Evolutionary conservation across 2,113 vertebrate genomes (phyloP), one percentile per base, ranked within the genome.

Genomic region (Tachysurus vachellii): DNA sequence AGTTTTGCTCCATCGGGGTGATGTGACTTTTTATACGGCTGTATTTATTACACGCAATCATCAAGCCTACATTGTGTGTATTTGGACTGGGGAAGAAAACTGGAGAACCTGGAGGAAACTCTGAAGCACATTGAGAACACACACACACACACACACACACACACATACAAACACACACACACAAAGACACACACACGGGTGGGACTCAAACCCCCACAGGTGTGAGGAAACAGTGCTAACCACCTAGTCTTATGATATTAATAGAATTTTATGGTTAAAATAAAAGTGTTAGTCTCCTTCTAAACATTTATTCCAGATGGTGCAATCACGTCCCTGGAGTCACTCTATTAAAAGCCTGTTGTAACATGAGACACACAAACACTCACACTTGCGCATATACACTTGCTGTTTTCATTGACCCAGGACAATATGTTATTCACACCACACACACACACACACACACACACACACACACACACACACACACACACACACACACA

Each of bases 391-490:
- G 73, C 36, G 19, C 85, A 57, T 42, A 44, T 75, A 77, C 85
- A 84, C 84, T 59, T 83, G 80, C 77, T 80, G 56, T 71, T 68
- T 85, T 81, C 82, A 71, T 31, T 62, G 70, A 59, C 85, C 83
- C 83, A 47, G 42, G 28, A 28, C 53, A 79, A 66, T n/a, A 11
- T 84, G 75, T 86, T 84, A 86, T 64, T 84, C 85, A 82, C 82
- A 59, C n/a, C 50, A 86, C 85, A 84, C 50, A 31, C 57, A 88
- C 84, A 87, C 44, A 31, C 70, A 76, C 73, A 77, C 44, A 76
- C 44, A n/a, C 47, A 42, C 66, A 88, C 84, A 88, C 70, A 73
- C 85, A 82, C 82, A 75, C 31, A n/a, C 56, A 88, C 84, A 88
- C 47, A 42, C 66, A 88, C 84, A 87, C 44, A n/a, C 75, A 80